A percentile compares a stretch with the other conserved stretches of the same genome.
Evolutionary conservation across 2,888 invertebrate species (phyloP).

Genomic region (Aspidapion aeneum): DNA sequence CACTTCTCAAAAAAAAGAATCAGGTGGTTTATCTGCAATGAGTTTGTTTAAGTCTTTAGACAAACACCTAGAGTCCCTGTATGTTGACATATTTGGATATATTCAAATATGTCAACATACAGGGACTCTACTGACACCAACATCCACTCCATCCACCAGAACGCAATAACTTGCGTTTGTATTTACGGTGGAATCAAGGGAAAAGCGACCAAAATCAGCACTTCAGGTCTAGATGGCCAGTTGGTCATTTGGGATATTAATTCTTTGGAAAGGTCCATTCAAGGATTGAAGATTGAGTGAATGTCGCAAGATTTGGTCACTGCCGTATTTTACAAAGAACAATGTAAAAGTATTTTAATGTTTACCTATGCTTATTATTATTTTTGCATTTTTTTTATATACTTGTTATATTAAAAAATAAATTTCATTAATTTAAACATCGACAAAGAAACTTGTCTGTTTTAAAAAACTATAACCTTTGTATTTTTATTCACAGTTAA

Average conservation of each 20-base stretch:
- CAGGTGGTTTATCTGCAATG: conserved; percentile 91
- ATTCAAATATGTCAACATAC: no score
- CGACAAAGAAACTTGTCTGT: no score
- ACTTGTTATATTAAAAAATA: background rate
- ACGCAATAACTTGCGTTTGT: conserved; percentile 87
- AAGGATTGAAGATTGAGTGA: conserved; percentile 60
- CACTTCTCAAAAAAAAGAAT: conserved; percentile 84
- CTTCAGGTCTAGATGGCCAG: conserved; percentile 93
- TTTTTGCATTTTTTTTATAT: background rate
- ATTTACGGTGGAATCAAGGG: conserved; percentile 72
- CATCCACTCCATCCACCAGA: conserved; percentile 95
- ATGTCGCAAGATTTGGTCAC: no score
- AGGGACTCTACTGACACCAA: conserved; percentile 82
- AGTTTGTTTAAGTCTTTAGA: conserved; percentile 94
- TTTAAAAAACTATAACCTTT: no score
- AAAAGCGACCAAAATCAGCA: conserved; percentile 79
- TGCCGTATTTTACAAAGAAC: no score
- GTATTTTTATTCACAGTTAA: no score
- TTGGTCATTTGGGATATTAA: conserved; percentile 93
- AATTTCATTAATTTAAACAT: background rate
- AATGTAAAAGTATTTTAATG: no score
- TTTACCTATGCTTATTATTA: no score
- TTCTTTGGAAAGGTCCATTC: conserved; percentile 62
- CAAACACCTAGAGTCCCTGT: no score
- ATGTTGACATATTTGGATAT: no score